These are phyloP conservation scores for Drepana arcuata DNA, from an alignment of 1,140 invertebrate genomes.

Conservation along the genomic window DNA sequence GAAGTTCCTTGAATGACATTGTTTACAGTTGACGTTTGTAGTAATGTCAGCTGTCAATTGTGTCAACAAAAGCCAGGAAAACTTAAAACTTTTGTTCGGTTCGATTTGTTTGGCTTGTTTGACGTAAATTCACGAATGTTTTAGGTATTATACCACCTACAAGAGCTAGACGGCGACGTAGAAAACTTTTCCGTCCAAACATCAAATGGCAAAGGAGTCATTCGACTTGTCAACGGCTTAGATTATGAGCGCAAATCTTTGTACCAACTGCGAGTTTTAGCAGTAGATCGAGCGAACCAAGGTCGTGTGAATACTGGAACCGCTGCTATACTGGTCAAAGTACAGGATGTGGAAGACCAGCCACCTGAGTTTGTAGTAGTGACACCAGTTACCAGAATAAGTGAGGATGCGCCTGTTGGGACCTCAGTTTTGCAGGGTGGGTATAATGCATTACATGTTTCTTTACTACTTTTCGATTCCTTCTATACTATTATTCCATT, in stretches of 20 bases:
- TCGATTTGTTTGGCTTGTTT: too few relatives aligned
- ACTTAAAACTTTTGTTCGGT: too few relatives aligned
- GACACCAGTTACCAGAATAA: conserved; percentile 87
- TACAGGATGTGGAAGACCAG: conserved; percentile 90
- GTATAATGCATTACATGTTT: conserved; percentile 1
- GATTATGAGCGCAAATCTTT: conserved; percentile 92
- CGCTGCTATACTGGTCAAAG: conserved; percentile 88
- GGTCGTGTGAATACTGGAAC: conserved; percentile 85
- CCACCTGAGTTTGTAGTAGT: conserved; percentile 91
- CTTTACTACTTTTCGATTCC: too few relatives aligned
- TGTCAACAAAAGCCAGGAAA: too few relatives aligned
- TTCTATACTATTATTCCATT: too few relatives aligned
- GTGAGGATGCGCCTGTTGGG: conserved; percentile 87
- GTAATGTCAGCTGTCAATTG: too few relatives aligned
- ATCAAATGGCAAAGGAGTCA: conserved; percentile 88
- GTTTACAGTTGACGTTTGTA: too few relatives aligned
- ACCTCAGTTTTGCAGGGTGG: conserved; percentile 86
- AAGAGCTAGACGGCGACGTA: conserved; percentile 86
- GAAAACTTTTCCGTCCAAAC: conserved; percentile 87
- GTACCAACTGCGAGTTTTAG: conserved; percentile 88
- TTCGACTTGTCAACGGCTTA: conserved; percentile 81
- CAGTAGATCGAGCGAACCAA: conserved; percentile 88
- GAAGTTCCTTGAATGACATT: too few relatives aligned
- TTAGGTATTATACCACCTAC: conserved; percentile 78
- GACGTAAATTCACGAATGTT: too few relatives aligned